Evolutionary conservation across 2,797 vertebrate species (phyloP).

Genomic region (Squalus acanthias): DNA sequence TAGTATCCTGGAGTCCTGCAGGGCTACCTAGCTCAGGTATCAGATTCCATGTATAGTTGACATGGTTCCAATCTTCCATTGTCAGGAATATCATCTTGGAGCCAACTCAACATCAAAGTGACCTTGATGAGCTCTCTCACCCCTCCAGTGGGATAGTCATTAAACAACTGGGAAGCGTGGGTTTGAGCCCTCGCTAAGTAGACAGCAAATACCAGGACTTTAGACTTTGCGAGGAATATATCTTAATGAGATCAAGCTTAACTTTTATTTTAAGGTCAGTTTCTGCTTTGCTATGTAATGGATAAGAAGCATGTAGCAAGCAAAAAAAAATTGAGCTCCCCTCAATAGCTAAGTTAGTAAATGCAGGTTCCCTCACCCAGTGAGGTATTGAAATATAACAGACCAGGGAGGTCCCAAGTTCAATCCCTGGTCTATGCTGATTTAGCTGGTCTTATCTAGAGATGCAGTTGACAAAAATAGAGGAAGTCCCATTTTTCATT

Average conservation of each 20-base stretch:
- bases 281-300: neutral
- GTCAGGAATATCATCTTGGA: neutral
- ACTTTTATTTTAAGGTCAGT: neutral
- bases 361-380: neutral
- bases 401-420: neutral
- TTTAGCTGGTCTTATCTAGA: neutral
- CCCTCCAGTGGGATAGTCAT: neutral
- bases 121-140: neutral
- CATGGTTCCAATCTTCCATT: neutral
- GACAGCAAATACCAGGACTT: neutral
- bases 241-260: neutral
- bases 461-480: neutral
- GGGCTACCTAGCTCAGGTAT: no score
- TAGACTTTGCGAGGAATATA: neutral
- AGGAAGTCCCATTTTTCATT: neutral
- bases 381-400: neutral
- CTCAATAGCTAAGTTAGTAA: neutral
- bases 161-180: neutral
- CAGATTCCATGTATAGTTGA: neutral
- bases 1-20: neutral
- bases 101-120: neutral
- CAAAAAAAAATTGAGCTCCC: neutral
- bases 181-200: neutral
- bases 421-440: neutral
- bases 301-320: neutral